Percentiles rank a stretch among this genome's conserved stretches.
Evolutionary conservation across 1,140 invertebrate genomes (phyloP).

Genomic region (Lordiphosa stackelbergi): DNA sequence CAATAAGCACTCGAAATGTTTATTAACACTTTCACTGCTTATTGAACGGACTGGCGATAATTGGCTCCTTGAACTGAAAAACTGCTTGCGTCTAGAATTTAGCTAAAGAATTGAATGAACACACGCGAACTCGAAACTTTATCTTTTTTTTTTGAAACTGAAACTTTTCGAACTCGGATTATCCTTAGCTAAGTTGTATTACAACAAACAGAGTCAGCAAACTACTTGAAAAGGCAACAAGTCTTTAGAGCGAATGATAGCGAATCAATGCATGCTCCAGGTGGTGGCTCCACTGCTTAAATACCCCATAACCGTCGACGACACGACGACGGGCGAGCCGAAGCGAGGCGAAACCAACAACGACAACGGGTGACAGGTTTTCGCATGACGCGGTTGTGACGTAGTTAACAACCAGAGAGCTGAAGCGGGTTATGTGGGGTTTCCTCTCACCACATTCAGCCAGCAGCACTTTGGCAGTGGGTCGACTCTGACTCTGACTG

Average conservation of each 20-base stretch:
- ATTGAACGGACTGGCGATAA: slow-evolving; percentile 34
- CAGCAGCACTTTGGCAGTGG: slow-evolving; percentile 49
- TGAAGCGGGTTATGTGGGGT: slow-evolving; percentile 50
- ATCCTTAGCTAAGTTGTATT: slow-evolving; percentile 73
- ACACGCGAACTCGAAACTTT: slow-evolving; percentile 32
- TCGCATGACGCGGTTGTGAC: slow-evolving; percentile 70
- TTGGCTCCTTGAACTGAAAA: slow-evolving; percentile 49
- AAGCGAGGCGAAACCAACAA: slow-evolving; percentile 7
- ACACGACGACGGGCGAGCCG: slow-evolving; percentile 14
- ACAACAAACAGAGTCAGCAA: slow-evolving; percentile 74
- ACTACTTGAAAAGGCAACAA: slow-evolving; percentile 73
- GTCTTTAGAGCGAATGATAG: slow-evolving; percentile 77
- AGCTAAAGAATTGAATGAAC: slow-evolving; percentile 51
- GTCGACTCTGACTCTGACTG: slow-evolving; percentile 45
- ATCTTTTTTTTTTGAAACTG: neutral
- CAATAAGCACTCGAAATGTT: slow-evolving; percentile 75
- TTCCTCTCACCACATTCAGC: slow-evolving; percentile 59
- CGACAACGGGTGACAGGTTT: slow-evolving; percentile 58
- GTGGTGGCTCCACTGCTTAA: slow-evolving; percentile 69
- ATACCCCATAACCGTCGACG: slow-evolving; percentile 54
- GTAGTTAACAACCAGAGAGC: slow-evolving; percentile 43
- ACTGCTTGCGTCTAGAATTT: slow-evolving; percentile 72
- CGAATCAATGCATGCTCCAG: slow-evolving; percentile 77
- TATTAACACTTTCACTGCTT: slow-evolving; percentile 75
- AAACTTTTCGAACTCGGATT: slow-evolving; percentile 43